Conservation (phyloP, 2,888 invertebrate genomes). For the Elysia crispata region DNA sequence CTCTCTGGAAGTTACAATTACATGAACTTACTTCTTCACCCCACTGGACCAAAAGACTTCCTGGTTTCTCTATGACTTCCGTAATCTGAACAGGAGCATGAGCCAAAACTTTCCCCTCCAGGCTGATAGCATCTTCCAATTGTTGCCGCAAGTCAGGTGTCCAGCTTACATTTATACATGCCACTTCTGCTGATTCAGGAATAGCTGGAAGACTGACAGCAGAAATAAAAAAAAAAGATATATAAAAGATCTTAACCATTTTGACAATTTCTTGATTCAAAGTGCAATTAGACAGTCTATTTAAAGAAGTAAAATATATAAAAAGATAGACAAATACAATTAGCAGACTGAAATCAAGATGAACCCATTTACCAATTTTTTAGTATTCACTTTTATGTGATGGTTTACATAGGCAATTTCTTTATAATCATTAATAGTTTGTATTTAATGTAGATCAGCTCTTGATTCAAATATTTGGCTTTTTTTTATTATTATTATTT, state of each 20-base stretch:
- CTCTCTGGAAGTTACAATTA: no score
- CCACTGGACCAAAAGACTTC: slow-evolving; percentile 81
- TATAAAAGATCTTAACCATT: no score
- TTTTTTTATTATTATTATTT: no score
- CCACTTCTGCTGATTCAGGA: slow-evolving; percentile 81
- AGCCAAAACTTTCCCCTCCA: slow-evolving; percentile 71
- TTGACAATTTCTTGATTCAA: no score
- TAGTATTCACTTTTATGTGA: not conserved
- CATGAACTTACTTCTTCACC: slow-evolving; percentile 70
- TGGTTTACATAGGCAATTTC: no score
- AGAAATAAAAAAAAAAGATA: not conserved
- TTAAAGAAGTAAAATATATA: no score
- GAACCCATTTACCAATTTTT: not conserved
- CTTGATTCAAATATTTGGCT: no score
- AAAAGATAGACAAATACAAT: no score
- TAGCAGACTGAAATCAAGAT: no score
- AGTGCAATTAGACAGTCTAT: no score
- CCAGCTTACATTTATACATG: slow-evolving; percentile 80
- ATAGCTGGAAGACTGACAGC: slow-evolving; percentile 80
- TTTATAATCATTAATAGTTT: no score
- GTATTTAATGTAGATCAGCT: no score
- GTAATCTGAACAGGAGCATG: slow-evolving; percentile 79
- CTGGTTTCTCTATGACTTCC: slow-evolving; percentile 80
- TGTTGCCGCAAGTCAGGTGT: slow-evolving; percentile 71
- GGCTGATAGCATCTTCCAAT: slow-evolving; percentile 60